Conservation (phyloP, 2,888 invertebrate genomes). For the Dascillus cervinus region DNA sequence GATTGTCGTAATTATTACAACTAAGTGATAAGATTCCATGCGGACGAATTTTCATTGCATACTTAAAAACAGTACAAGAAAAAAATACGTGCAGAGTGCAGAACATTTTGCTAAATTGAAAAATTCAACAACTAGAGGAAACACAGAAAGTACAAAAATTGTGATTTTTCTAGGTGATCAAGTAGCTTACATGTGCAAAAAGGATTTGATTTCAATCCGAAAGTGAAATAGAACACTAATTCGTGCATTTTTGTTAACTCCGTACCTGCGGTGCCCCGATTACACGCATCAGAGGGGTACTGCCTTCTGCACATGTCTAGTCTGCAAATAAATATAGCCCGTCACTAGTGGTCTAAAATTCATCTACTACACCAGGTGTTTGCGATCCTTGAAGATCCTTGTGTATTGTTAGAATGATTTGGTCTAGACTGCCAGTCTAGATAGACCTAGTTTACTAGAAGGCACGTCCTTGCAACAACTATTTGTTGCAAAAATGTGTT, state of each 20-base stretch:
- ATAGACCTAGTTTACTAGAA: too few species aligned
- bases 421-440: conserved; percentile 12
- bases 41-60: not conserved
- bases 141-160: not conserved
- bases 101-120: not conserved
- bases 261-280: conserved; percentile 97
- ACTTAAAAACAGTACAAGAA: conserved; percentile 2
- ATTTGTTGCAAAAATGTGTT: conserved; percentile 7
- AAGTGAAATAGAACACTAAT: too few species aligned
- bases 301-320: conserved; percentile 98
- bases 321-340: conserved; percentile 60
- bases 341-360: conserved; percentile 24
- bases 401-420: conserved; percentile 10
- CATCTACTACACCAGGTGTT: conserved; percentile 10
- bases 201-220: too few species aligned
- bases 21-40: not conserved
- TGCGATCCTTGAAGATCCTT: conserved; percentile 5
- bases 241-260: conserved; percentile 13
- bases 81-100: conserved; percentile 9
- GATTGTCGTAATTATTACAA: not conserved
- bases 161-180: too few species aligned
- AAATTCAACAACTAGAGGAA: too few species aligned
- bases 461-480: too few species aligned
- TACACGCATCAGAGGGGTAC: conserved; percentile 90
- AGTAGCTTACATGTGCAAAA: too few species aligned